Evolutionary conservation across 1,140 invertebrate genomes (phyloP).

Genomic region (Drosophila nannoptera): DNA sequence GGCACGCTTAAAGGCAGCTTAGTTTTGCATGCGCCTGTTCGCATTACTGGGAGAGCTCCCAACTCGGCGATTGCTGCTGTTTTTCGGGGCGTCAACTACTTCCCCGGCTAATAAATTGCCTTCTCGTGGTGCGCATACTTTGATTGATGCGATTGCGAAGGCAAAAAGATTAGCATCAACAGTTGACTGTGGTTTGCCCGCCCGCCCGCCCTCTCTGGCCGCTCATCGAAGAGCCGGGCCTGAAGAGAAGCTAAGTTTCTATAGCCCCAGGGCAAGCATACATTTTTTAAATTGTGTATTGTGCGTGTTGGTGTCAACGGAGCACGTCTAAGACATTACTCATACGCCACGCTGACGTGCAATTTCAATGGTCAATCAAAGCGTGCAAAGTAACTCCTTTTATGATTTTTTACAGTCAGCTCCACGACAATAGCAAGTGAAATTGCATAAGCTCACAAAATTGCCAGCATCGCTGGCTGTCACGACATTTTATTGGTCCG

Average conservation of each 20-base stretch:
- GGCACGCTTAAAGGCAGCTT: conserved; percentile 62
- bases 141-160: conserved; percentile 35
- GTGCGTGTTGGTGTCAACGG: conserved; percentile 36
- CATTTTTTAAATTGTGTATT: not conserved
- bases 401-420: conserved; percentile 43
- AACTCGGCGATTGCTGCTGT: conserved; percentile 19
- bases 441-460: conserved; percentile 64
- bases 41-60: conserved; percentile 52
- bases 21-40: conserved; percentile 66
- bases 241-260: not conserved
- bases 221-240: not conserved
- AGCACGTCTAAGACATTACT: conserved; percentile 62
- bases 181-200: conserved; percentile 1
- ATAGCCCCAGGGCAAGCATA: not conserved
- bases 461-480: conserved; percentile 41
- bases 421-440: conserved; percentile 59
- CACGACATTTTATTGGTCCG: not conserved
- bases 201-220: not conserved
- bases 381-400: conserved; percentile 48
- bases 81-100: conserved; percentile 28
- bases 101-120: conserved; percentile 33
- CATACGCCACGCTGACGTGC: conserved; percentile 70
- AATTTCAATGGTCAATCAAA: conserved; percentile 76
- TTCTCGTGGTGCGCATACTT: conserved; percentile 15
- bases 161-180: conserved; percentile 29